Percentiles rank a stretch among this genome's conserved stretches.
Evolutionary conservation across 2,888 invertebrate genomes (phyloP).

Genomic region (Lampropteryx suffumata): DNA sequence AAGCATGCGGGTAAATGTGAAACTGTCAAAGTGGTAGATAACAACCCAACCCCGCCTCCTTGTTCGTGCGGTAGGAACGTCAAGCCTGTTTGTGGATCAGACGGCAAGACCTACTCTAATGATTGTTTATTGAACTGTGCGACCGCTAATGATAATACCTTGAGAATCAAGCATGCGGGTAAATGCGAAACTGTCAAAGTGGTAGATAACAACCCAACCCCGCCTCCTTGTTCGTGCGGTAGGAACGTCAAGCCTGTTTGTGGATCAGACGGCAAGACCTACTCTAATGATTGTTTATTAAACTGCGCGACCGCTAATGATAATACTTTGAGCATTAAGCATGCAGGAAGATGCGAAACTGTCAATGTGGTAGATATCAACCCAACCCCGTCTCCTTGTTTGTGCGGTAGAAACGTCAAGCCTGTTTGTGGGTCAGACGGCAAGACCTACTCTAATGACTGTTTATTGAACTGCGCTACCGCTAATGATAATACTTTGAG

Average conservation of each 20-base stretch:
- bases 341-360: slow-evolving; percentile 20
- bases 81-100: slow-evolving; percentile 10
- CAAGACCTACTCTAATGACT: slow-evolving; percentile 1
- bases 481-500: neutral
- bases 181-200: neutral
- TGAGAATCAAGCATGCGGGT: slow-evolving; percentile 1
- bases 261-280: slow-evolving; percentile 4
- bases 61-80: slow-evolving; percentile 27
- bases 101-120: slow-evolving; percentile 3
- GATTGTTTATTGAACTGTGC: slow-evolving; percentile 5
- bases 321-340: neutral
- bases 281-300: neutral
- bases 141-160: neutral
- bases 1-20: neutral
- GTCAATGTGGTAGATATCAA: too few relatives aligned
- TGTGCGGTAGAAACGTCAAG: slow-evolving; percentile 24
- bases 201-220: neutral
- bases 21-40: neutral
- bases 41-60: neutral
- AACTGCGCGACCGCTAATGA: slow-evolving; percentile 6
- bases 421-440: slow-evolving; percentile 13
- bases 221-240: slow-evolving; percentile 25
- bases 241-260: slow-evolving; percentile 21
- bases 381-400: slow-evolving; percentile 19
- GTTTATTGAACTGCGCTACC: slow-evolving; percentile 3